Base-by-base conservation (phyloP, 64 coral and sea anemone species). In the Actinia tenebrosa region DNA sequence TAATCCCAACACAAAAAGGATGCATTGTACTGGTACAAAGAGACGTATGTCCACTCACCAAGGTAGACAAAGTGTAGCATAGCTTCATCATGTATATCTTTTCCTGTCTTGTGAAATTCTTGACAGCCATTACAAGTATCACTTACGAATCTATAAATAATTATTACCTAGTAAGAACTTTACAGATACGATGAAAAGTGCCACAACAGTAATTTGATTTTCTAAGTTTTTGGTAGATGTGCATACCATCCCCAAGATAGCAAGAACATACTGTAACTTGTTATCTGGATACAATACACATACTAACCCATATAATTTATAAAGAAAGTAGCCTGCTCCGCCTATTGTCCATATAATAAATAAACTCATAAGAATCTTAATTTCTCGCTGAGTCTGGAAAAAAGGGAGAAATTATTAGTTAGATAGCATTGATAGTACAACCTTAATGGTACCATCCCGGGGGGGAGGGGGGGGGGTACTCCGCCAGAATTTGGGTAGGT, bases 81-180 rank as follows among this genome's bases (percentile, higher is more conserved):
- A 6, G 94, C 94, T 72, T 96, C 94, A 19, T 55, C 80, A 37
- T 90, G 94, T 59, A 96, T 96, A 84, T 96, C 94, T 60, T 96
- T 84, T 47, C 94, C 94, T 80, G 71, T 90, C 20, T 85, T 26
- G 80, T 88, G 83, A 90, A 96, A 93, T 83, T 96, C 94, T 77
- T 78, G 20, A 81, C 94, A 96, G 53, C 94, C 94, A 9, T 9
- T 88, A 50, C 94, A 96, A 45, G 47, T 93, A 66, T 77, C 71
- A 20, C 91, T 80, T 59, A 86, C 75, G 16, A 90, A 96, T 50
- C 94, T 96, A 68, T 25, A 75, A 22, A 2, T 14, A 7, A 58
- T 14, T 11, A 58, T 58, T 50, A 50, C 4, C 47, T 5, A 50
- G 47, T 50, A 3, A 50, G 47, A 8, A 50, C 47, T 50, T 50